Conservation (phyloP, 2,888 invertebrate genomes). For the Rhagophthalmus giganteus region DNA sequence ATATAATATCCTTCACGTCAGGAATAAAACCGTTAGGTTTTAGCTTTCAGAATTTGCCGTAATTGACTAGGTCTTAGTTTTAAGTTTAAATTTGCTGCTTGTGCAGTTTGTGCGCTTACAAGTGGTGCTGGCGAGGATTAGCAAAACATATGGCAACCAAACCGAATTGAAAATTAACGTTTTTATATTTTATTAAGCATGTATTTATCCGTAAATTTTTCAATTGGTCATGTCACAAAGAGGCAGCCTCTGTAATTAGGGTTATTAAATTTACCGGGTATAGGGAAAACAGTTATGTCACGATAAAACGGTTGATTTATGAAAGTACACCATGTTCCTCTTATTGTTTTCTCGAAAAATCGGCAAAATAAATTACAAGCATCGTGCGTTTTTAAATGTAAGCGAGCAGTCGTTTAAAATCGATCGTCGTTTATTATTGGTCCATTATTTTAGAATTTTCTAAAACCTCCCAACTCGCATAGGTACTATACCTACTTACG, state of each 20-base stretch:
- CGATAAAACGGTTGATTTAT: not conserved
- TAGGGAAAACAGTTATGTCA: not conserved
- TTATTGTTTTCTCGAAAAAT: too few species aligned
- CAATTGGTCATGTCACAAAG: slow-evolving; percentile 1
- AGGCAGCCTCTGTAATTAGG: slow-evolving; percentile 6
- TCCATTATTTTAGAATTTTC: too few species aligned
- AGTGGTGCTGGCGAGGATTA: not conserved
- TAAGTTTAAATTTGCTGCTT: not conserved
- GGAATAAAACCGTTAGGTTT: slow-evolving; percentile 5
- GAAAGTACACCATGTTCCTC: too few species aligned
- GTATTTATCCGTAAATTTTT: not conserved
- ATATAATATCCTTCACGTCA: not conserved
- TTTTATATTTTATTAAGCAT: not conserved
- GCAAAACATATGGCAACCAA: not conserved
- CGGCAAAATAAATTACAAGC: too few species aligned
- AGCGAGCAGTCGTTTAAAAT: too few species aligned
- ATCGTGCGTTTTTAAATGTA: too few species aligned
- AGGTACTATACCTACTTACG: too few species aligned
- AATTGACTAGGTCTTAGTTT: not conserved
- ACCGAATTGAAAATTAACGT: not conserved
- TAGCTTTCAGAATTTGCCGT: too few species aligned
- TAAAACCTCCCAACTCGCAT: too few species aligned
- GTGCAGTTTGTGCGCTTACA: not conserved
- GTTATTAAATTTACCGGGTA: slow-evolving; percentile 6
- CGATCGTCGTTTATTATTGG: too few species aligned